Percentiles rank a stretch among this genome's conserved stretches.
These are phyloP conservation scores for Thyatira batis DNA, from an alignment of 2,888 invertebrate species.

Conservation along the genomic window DNA sequence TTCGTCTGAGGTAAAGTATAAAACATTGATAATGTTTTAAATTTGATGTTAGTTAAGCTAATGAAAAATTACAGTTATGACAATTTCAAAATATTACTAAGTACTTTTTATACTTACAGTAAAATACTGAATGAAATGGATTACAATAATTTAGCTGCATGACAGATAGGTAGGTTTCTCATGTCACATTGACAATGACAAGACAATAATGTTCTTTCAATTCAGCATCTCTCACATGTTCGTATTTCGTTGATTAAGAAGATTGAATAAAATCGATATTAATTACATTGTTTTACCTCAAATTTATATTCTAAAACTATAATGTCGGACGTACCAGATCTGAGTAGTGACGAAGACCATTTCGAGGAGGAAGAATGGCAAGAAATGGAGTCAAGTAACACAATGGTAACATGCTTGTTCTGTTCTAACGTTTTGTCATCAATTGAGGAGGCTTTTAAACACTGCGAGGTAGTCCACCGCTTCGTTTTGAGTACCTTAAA, in stretches of 20 bases:
- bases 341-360: constrained; percentile 77
- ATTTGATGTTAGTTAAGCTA: no score
- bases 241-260: constrained; percentile 11
- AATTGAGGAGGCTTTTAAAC: constrained; percentile 85
- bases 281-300: neutral
- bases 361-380: constrained; percentile 78
- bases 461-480: constrained; percentile 85
- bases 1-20: no score
- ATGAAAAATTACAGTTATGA: no score
- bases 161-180: neutral
- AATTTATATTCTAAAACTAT: constrained; percentile 4
- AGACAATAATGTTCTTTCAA: neutral
- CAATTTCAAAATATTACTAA: no score
- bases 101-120: no score
- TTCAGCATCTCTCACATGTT: constrained; percentile 34
- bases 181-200: constrained; percentile 2
- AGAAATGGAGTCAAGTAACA: constrained; percentile 71
- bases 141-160: no score
- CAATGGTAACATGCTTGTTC: constrained; percentile 86
- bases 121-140: no score
- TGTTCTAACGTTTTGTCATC: constrained; percentile 84
- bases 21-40: no score
- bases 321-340: constrained; percentile 76
- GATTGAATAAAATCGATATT: neutral
- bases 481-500: constrained; percentile 86